A percentile compares a stretch with the other conserved stretches of the same genome.
Conservation (phyloP, 2,797 vertebrate species). For the Enteromius thamalakanensis region DNA sequence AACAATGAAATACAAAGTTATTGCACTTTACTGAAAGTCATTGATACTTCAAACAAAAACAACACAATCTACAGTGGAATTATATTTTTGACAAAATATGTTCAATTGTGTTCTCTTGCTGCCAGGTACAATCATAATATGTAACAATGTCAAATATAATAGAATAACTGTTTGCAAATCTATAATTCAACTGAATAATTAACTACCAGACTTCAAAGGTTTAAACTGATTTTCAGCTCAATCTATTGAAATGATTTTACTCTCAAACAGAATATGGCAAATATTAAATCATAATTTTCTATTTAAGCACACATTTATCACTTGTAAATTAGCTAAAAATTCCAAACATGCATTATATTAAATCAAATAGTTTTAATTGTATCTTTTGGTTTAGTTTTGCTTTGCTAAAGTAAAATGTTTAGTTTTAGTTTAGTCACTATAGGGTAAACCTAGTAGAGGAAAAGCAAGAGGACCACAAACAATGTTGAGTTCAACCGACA, state of each 20-base stretch:
- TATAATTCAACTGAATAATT: background rate
- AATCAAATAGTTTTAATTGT: too few relatives aligned
- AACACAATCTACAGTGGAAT: background rate
- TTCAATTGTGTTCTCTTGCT: background rate
- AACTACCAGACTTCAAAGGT: background rate
- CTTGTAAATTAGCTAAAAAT: too few relatives aligned
- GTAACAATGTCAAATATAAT: background rate
- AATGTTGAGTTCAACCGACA: background rate
- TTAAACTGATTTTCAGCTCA: background rate
- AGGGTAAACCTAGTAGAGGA: background rate
- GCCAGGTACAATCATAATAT: background rate
- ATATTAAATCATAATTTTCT: background rate
- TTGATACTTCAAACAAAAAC: background rate
- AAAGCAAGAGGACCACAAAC: conserved; percentile 11
- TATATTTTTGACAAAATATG: background rate
- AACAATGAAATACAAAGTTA: background rate
- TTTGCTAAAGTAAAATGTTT: background rate
- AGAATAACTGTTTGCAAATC: background rate
- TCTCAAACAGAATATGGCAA: background rate
- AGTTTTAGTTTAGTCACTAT: background rate
- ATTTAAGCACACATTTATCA: background rate
- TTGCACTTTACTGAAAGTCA: background rate
- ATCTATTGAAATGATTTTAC: background rate
- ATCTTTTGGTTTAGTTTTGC: too few relatives aligned
- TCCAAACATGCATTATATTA: too few relatives aligned